A percentile compares a stretch with the other conserved stretches of the same genome.
Conservation (phyloP, 35 echinoderm and acorn worm genomes). For the Heliocidaris erythrogramma region DNA sequence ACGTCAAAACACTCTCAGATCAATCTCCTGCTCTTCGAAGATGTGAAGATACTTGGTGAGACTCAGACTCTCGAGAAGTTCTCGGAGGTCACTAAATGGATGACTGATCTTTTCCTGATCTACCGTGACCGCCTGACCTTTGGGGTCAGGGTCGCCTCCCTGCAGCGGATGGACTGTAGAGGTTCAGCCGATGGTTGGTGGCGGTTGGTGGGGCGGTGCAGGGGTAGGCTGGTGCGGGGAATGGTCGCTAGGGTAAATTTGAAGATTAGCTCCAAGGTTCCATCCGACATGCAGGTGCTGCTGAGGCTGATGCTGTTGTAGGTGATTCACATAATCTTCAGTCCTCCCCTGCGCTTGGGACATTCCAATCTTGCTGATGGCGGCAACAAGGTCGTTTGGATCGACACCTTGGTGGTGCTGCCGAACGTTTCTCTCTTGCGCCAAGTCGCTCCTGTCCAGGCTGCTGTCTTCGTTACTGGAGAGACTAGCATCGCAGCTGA, state of each 20-base stretch:
- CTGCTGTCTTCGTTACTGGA: conserved; percentile 75
- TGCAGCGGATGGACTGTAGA: conserved; percentile 58
- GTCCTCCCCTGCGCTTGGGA: not conserved
- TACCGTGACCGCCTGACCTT: not conserved
- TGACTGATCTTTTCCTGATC: not conserved
- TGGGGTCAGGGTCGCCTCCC: conserved; percentile 11
- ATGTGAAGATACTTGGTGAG: conserved; percentile 81
- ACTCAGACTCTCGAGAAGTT: conserved; percentile 74
- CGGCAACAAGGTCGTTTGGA: conserved; percentile 27
- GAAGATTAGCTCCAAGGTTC: conserved; percentile 40
- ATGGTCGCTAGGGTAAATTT: conserved; percentile 41
- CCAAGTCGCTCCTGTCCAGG: not conserved
- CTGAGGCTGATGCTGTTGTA: not conserved
- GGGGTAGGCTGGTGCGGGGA: not conserved
- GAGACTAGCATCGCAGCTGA: conserved; percentile 76
- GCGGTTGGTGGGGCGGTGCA: conserved; percentile 8
- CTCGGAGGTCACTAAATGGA: conserved; percentile 42
- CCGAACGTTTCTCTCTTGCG: not conserved
- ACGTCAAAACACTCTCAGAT: conserved; percentile 92
- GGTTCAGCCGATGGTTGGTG: conserved; percentile 46
- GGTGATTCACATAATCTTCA: not conserved
- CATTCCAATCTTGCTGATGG: conserved; percentile 4
- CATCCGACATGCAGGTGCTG: conserved; percentile 14
- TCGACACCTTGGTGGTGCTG: conserved; percentile 52
- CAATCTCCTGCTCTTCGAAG: conserved; percentile 96